Percentiles rank a stretch among this genome's conserved stretches.
These are phyloP conservation scores for Carassius gibelio DNA, from an alignment of 2,113 vertebrate species.

Conservation along the genomic window DNA sequence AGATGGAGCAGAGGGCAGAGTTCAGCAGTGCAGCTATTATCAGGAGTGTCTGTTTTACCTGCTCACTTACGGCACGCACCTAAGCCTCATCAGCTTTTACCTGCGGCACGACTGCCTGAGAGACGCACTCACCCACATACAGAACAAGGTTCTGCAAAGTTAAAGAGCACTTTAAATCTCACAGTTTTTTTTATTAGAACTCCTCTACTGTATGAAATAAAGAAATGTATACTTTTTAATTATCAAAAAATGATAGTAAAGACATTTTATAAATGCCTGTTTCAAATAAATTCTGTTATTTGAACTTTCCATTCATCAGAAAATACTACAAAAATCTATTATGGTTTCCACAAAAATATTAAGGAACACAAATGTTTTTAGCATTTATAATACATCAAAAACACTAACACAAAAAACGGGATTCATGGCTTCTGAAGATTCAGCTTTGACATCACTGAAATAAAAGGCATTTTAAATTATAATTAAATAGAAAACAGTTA, in stretches of 20 bases:
- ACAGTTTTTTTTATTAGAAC: background rate
- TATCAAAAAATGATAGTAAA: background rate
- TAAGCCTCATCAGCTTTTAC: constrained; percentile 90
- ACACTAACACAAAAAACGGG: no score
- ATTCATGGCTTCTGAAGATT: background rate
- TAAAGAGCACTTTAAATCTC: background rate
- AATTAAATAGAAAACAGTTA: background rate
- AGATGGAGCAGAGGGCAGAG: constrained; percentile 79
- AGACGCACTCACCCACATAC: constrained; percentile 86
- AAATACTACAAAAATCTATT: background rate
- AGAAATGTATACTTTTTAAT: no score
- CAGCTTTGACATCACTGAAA: background rate
- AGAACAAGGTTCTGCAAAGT: constrained; percentile 81
- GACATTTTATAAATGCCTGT: background rate
- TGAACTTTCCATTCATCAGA: background rate
- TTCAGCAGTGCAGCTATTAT: constrained; percentile 77
- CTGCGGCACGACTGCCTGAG: constrained; percentile 86
- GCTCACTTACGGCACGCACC: constrained; percentile 86
- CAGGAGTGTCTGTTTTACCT: constrained; percentile 94
- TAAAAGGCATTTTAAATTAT: background rate
- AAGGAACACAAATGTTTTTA: background rate
- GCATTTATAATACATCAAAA: background rate
- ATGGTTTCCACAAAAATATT: background rate
- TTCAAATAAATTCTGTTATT: background rate
- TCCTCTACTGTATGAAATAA: no score